Conservation (phyloP, 1,140 invertebrate species). For the Sycophaga agraensis region DNA sequence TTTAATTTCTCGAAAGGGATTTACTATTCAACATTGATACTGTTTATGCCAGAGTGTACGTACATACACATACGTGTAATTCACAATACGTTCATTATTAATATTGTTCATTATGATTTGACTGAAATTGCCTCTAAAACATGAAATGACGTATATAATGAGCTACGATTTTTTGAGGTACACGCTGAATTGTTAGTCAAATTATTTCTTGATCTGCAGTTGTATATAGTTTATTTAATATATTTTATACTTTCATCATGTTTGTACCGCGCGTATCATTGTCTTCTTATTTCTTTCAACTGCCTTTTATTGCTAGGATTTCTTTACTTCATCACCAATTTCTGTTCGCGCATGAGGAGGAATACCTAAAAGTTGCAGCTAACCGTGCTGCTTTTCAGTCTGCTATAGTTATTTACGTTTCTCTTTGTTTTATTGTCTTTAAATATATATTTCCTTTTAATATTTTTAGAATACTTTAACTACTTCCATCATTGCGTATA, state of each 20-base stretch:
- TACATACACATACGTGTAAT: background rate
- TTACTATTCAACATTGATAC: no score
- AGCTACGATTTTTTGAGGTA: background rate
- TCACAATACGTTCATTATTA: no score
- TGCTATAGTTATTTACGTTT: background rate
- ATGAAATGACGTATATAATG: background rate
- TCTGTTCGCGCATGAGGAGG: no score
- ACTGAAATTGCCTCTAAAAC: background rate
- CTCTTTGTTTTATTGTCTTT: background rate
- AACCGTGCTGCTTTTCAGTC: slow-evolving; percentile 34
- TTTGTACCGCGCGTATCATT: no score
- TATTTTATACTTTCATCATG: no score
- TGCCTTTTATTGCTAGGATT: slow-evolving; percentile 21
- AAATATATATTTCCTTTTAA: no score
- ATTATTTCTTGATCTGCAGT: no score
- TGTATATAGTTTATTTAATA: no score
- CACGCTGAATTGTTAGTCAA: background rate
- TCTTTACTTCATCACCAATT: slow-evolving; percentile 12
- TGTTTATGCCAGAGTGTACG: background rate
- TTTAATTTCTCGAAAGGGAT: slow-evolving; percentile 10
- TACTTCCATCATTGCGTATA: no score
- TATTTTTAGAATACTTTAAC: no score
- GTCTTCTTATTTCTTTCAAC: background rate
- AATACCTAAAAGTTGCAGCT: slow-evolving; percentile 52
- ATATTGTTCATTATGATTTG: no score